Conservation (phyloP, 2,113 vertebrate genomes). For the Ciconia boyciana region DNA sequence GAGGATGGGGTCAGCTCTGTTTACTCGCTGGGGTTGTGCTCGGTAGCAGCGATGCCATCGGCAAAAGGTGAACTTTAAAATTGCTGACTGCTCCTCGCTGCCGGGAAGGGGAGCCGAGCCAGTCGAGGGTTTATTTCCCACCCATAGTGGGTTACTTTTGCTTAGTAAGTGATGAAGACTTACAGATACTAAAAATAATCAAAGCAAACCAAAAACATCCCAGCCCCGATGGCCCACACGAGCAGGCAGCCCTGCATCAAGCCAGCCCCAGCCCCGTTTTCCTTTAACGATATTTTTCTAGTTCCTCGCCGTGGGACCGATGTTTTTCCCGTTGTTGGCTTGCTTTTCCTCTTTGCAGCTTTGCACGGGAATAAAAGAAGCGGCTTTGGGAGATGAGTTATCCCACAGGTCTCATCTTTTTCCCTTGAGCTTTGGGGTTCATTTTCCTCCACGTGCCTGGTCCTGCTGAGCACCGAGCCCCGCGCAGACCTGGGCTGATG, state of each 20-base stretch:
- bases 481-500: neutral
- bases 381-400: neutral
- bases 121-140: neutral
- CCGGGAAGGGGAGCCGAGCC: neutral
- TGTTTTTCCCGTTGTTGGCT: neutral
- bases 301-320: rapidly evolving
- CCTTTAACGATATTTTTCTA: neutral
- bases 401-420: neutral
- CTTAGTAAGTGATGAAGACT: neutral
- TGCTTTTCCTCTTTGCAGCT: neutral
- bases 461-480: neutral
- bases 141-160: neutral
- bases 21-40: rapidly evolving
- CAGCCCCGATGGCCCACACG: rapidly evolving
- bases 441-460: rapidly evolving
- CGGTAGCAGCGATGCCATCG: rapidly evolving
- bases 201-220: neutral
- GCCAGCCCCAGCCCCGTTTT: neutral
- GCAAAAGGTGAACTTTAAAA: neutral
- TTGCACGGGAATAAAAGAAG: neutral
- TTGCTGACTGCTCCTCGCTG: neutral
- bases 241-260: neutral
- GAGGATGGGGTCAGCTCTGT: neutral
- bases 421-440: neutral
- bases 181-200: neutral